Conservation (phyloP, 2,888 invertebrate genomes). For the Drosophila meridiana region DNA sequence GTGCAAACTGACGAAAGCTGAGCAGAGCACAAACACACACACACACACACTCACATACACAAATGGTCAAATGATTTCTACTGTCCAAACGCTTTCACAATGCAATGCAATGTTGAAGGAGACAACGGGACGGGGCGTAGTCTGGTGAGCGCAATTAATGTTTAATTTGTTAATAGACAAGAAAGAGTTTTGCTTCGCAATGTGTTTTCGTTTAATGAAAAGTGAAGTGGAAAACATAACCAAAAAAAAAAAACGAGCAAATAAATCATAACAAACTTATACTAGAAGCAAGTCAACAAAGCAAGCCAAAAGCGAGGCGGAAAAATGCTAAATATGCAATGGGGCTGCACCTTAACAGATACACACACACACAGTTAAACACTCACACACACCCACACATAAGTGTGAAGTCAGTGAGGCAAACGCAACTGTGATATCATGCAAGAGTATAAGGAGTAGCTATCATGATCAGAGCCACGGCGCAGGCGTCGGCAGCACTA, state of each 20-base stretch:
- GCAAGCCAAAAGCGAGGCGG: slow-evolving; percentile 27
- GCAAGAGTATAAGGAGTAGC: slow-evolving; percentile 7
- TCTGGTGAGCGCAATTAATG: slow-evolving; percentile 63
- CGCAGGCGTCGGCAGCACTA: slow-evolving; percentile 17
- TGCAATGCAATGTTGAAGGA: slow-evolving; percentile 43
- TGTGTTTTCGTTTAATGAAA: slow-evolving; percentile 54
- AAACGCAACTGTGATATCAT: slow-evolving; percentile 44
- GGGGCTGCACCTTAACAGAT: slow-evolving; percentile 47
- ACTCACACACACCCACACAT: slow-evolving; percentile 3
- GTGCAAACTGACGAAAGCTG: slow-evolving; percentile 68
- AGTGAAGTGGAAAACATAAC: slow-evolving; percentile 54
- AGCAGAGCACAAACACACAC: slow-evolving; percentile 39
- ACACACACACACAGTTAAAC: slow-evolving; percentile 11
- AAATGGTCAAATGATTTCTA: slow-evolving; percentile 79
- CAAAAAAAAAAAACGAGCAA: slow-evolving; percentile 24
- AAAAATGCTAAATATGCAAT: slow-evolving; percentile 51
- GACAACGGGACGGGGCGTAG: slow-evolving; percentile 41
- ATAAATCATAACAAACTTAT: slow-evolving; percentile 28
- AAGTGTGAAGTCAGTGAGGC: slow-evolving; percentile 36
- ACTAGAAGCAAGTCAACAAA: slow-evolving; percentile 38
- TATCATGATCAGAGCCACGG: slow-evolving; percentile 37
- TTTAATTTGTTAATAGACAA: slow-evolving; percentile 74
- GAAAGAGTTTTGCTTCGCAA: slow-evolving; percentile 66
- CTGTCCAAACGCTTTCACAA: slow-evolving; percentile 72
- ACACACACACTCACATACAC: slow-evolving; percentile 22